Evolutionary conservation across 2,113 vertebrate genomes (phyloP), one percentile per base, ranked within the genome.

Genomic region (Fulica atra): DNA sequence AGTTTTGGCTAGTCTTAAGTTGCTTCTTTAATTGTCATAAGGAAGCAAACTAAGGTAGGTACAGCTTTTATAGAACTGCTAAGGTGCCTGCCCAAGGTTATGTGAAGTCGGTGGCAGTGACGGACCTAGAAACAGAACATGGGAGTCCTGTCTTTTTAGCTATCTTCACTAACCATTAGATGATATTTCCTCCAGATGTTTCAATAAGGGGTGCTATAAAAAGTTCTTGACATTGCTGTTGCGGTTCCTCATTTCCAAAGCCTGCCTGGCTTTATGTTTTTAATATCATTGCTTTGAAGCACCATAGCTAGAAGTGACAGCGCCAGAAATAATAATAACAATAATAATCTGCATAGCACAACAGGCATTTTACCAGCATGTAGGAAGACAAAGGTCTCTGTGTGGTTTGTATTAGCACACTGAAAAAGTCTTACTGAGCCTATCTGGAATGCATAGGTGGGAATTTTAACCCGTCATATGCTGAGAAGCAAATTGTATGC

Each of bases 201-300:
- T 94, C 63, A 92, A n/a, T 92, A 85, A 92, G 64, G 44, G 20
- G 13, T 92, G 46, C 88, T 92, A 77, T 93, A 92, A 95, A 93
- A 95, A 85, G 83, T 91, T 96, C 59, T 82, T 85, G 84, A 84
- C 2, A 0, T 74, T 90, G 63, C 66, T 85, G 50, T 92, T 92
- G 72, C 73, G 79, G 16, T 96, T 91, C 61, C 77, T 92, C 35
- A 42, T 77, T 92, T 95, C 92, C 73, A 89, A 92, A 94, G 81
- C 36, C 81, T 93, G 94, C 33, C 59, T 73, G 93, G 92, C 83
- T 96, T 92, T 70, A 84, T 96, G 93, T 95, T 96, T 97, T 96
- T 95, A 96, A 94, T 97, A 92, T 95, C 73, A 42, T 51, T 81
- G 83, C 96, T 97, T 97, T 96, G 96, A 95, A 97, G 96, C 91